These are phyloP conservation scores for Atopsyche davidsoni DNA, from an alignment of 1,140 invertebrate species.

Conservation along the genomic window DNA sequence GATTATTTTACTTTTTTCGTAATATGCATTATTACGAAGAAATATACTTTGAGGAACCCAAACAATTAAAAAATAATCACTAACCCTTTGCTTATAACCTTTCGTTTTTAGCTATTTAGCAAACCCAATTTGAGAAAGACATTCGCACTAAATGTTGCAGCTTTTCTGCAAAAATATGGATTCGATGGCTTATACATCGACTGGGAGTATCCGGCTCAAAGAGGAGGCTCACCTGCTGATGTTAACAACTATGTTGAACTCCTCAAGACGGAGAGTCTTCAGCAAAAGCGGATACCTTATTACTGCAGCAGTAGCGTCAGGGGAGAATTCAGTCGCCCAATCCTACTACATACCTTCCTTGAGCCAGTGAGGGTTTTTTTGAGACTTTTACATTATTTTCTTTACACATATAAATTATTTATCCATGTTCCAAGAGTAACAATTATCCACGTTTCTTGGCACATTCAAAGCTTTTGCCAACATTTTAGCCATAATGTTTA, in stretches of 20 bases:
- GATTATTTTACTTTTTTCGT: no score
- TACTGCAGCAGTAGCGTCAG: conserved; percentile 57
- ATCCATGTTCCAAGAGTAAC: no score
- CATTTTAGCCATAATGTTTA: no score
- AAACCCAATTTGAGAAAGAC: conserved; percentile 58
- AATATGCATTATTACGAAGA: no score
- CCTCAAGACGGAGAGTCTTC: conserved; percentile 54
- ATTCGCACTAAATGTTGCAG: conserved; percentile 67
- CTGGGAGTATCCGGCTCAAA: conserved; percentile 73
- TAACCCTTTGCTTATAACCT: no score
- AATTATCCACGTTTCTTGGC: no score
- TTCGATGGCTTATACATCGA: conserved; percentile 85
- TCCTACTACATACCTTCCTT: conserved; percentile 56
- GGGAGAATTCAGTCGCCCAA: conserved; percentile 41
- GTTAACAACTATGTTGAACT: conserved; percentile 47
- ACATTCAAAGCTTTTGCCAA: no score
- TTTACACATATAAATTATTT: no score
- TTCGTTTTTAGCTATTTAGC: conserved; percentile 61
- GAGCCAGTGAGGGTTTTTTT: conserved; percentile 35
- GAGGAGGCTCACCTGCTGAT: conserved; percentile 29
- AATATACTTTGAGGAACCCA: no score
- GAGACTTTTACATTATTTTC: no score
- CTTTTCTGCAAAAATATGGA: conserved; percentile 71
- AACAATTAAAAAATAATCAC: no score
- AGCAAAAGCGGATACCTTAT: conserved; percentile 47